Base-by-base conservation (phyloP, 2,797 vertebrate species). In the Pempheris klunzingeri region DNA sequence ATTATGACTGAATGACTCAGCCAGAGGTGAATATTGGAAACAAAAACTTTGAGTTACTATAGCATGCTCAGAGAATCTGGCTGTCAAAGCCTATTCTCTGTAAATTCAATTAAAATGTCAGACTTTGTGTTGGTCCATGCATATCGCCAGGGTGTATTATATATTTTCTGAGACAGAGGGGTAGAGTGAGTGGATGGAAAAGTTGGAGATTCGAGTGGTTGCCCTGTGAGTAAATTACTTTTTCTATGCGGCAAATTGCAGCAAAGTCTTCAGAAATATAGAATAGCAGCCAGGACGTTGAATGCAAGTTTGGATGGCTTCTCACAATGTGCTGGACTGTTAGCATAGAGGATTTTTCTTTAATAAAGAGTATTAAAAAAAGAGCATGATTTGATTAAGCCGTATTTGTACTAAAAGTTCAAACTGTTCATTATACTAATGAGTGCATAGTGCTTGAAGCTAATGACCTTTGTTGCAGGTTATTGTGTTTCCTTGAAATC, bases 91-190 rank as follows among this genome's bases (percentile, higher is more conserved):
- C 70, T 78, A 75, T 77, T 81, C 77, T 81, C 70, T 80, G 70
- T 74, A 84, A 90, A 90, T 92, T 92, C 78, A 92, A 92, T 92
- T 89, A 86, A 88, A 91, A 78, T 82, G 59, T 82, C 81, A 73
- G 53, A 79, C 79, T 80, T 74, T 41, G 79, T 81, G 82, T 80
- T 81, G 77, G 81, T 79, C 74, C 78, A 80, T 87, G 77, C 80
- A 85, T 87, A 84, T 66, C 77, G 38, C 50, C 6, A 28, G 57
- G 28, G 53, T 69, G 69, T 64, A 74, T 80, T 80, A 66, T 77
- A 80, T 72, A 81, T 82, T 69, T 82, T 77, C 63, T 55, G 68
- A 68, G 43, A 80, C 46, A 62, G 67, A 74, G 67, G 50, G 58
- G 65, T 30, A 44, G 49, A 6, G 47, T 3, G 30, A 58, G 69